Evolutionary conservation across 2,797 vertebrate species (phyloP).

Genomic region (Staurois parvus): DNA sequence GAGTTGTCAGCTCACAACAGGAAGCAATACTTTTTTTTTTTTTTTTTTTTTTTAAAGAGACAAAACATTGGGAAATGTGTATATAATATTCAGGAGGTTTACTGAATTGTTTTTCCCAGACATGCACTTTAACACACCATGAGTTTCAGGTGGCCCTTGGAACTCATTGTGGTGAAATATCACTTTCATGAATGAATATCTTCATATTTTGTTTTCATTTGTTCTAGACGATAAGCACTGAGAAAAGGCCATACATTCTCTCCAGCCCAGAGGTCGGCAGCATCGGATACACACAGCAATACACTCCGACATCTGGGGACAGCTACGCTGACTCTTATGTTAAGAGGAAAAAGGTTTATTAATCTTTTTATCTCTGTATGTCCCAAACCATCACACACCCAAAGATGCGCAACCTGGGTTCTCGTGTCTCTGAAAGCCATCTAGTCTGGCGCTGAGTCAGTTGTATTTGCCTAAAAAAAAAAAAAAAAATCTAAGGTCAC

Average conservation of each 20-base stretch:
- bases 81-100: no score
- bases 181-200: no score
- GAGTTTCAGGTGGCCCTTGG: no score
- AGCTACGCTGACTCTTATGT: slow-evolving; percentile 87
- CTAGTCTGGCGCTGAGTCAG: slow-evolving; percentile 17
- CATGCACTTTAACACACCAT: no score
- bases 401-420: slow-evolving; percentile 35
- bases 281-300: slow-evolving; percentile 81
- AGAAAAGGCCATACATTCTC: slow-evolving; percentile 87
- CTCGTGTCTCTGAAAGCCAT: slow-evolving; percentile 13
- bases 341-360: slow-evolving; percentile 94
- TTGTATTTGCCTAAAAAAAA: slow-evolving; percentile 13
- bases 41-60: no score
- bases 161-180: no score
- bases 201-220: background rate
- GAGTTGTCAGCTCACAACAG: no score
- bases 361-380: slow-evolving; percentile 61
- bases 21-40: no score
- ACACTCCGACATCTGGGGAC: slow-evolving; percentile 81
- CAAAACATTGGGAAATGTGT: no score
- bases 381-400: slow-evolving; percentile 52
- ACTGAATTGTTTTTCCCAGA: no score
- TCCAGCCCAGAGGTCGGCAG: slow-evolving; percentile 83
- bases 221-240: slow-evolving; percentile 75
- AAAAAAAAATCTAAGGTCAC: background rate